Percentiles rank a stretch among this genome's conserved stretches.
These are phyloP conservation scores for Pseudachorutes palmiensis DNA, from an alignment of 1,140 invertebrate species.

Conservation along the genomic window DNA sequence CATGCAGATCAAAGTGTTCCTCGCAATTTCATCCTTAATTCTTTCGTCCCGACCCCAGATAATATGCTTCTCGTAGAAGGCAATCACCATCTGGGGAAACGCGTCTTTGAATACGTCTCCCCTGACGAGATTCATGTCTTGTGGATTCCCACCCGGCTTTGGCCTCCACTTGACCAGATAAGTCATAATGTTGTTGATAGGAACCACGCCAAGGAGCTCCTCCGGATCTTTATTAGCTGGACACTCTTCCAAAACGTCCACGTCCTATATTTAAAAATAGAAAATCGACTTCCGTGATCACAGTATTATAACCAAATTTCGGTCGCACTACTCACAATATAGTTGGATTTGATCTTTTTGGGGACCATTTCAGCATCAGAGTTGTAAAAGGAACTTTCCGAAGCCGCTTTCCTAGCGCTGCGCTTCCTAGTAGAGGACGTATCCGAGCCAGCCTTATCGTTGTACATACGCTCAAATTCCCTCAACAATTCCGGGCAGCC, in stretches of 20 bases:
- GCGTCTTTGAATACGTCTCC: not conserved
- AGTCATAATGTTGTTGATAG: not conserved
- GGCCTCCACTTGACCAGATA: constrained; percentile 4
- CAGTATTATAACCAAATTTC: not conserved
- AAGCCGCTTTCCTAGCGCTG: too few species aligned
- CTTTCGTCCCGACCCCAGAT: not conserved
- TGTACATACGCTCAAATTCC: not conserved
- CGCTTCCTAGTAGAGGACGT: too few species aligned
- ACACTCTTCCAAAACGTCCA: not conserved
- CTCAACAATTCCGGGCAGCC: not conserved
- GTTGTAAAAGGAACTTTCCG: not conserved
- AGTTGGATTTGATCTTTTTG: not conserved
- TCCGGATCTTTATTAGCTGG: not conserved
- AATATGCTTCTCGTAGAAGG: not conserved
- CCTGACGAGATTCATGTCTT: not conserved
- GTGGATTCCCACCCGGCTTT: too few species aligned
- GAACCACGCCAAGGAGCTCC: not conserved
- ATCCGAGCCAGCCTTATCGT: not conserved
- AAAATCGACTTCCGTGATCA: not conserved
- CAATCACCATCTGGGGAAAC: not conserved
- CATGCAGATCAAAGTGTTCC: not conserved
- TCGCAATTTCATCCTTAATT: not conserved
- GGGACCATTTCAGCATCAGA: not conserved
- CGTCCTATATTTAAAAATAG: not conserved
- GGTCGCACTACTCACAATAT: not conserved